Conservation (phyloP, 2,888 invertebrate genomes). For the Coenonympha arcania region DNA sequence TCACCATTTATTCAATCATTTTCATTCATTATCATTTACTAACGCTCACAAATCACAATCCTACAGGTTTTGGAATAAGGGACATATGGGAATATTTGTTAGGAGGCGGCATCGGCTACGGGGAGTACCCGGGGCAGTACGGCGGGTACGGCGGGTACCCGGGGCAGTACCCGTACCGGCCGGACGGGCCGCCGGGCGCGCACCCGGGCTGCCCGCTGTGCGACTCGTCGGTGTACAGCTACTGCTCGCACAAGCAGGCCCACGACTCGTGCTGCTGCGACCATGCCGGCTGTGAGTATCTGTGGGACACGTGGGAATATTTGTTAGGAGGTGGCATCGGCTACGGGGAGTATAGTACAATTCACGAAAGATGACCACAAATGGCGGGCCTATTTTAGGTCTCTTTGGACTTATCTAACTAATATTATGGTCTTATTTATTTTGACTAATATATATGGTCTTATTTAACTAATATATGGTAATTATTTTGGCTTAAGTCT, state of each 20-base stretch:
- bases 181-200: constrained; percentile 59
- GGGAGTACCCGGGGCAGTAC: constrained; percentile 34
- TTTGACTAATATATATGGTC: no score
- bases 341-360: no score
- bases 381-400: no score
- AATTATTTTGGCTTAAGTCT: no score
- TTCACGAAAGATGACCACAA: no score
- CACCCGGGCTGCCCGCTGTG: constrained; percentile 79
- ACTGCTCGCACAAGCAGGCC: constrained; percentile 81
- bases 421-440: no score
- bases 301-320: no score
- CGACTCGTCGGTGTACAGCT: constrained; percentile 83
- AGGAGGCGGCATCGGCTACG: constrained; percentile 49
- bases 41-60: constrained; percentile 38
- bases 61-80: constrained; percentile 67
- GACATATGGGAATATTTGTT: constrained; percentile 67
- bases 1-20: constrained; percentile 13
- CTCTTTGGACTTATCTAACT: no score
- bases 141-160: constrained; percentile 32
- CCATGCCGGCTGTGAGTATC: constrained; percentile 58
- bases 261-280: constrained; percentile 86
- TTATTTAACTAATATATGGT: no score
- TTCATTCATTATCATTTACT: constrained; percentile 32
- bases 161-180: constrained; percentile 31
- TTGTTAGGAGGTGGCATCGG: no score